Conservation (phyloP, 2,797 vertebrate species). For the Diglossa cyanea region DNA sequence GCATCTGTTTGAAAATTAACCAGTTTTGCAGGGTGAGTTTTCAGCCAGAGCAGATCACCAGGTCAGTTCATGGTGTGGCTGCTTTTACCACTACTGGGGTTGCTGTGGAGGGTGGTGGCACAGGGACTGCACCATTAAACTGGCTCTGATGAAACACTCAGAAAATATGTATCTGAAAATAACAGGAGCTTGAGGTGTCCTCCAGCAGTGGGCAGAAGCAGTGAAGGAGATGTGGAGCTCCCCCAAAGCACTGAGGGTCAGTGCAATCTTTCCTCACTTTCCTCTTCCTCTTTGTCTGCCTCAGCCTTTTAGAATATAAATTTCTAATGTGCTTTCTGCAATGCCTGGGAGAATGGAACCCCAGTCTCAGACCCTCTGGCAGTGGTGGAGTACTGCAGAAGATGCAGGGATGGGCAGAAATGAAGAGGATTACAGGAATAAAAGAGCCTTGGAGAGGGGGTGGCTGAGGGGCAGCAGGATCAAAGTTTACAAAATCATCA, state of each 20-base stretch:
- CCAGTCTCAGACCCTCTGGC: neutral
- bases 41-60: neutral
- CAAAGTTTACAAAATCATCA: neutral
- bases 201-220: neutral
- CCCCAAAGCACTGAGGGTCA: neutral
- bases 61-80: neutral
- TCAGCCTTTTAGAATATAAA: neutral
- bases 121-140: neutral
- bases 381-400: neutral
- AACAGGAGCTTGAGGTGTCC: neutral
- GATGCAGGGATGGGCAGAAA: neutral
- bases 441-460: neutral
- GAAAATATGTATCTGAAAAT: neutral
- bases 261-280: accelerated
- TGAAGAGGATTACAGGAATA: neutral
- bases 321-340: neutral
- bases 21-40: neutral
- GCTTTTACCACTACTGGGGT: neutral
- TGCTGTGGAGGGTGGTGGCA: neutral
- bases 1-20: neutral
- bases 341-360: neutral
- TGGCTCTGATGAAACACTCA: neutral
- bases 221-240: neutral
- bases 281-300: neutral
- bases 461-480: neutral